Percentiles rank a stretch among this genome's conserved stretches.
phyloP scores from a whole-genome alignment of 2,888 invertebrate genomes.

The Mechanitis messenoides region DNA sequence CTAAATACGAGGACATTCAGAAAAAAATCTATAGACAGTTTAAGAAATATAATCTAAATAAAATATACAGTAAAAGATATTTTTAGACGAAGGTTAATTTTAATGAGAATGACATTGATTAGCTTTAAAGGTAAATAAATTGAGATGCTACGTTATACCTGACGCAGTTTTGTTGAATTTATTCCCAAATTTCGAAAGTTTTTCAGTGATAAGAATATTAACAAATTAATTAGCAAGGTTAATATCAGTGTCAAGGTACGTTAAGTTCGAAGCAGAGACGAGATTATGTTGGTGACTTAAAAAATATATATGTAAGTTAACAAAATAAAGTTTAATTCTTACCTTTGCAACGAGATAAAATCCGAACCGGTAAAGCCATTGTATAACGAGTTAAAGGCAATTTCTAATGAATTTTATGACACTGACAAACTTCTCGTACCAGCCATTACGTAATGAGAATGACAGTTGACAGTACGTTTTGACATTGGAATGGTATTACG shows the following conservation, averaged over 20 bases:
- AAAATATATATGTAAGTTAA: slow-evolving; percentile 15
- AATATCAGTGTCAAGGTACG: slow-evolving; percentile 30
- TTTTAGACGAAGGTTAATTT: slow-evolving; percentile 66
- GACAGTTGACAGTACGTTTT: neutral
- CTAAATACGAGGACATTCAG: neutral
- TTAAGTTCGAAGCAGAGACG: slow-evolving; percentile 22
- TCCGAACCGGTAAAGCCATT: slow-evolving; percentile 78
- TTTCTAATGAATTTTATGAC: slow-evolving; percentile 46
- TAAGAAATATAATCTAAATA: slow-evolving; percentile 17
- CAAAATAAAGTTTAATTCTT: slow-evolving; percentile 35
- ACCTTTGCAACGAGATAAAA: slow-evolving; percentile 78
- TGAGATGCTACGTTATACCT: neutral
- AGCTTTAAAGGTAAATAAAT: slow-evolving; percentile 3
- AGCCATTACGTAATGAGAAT: slow-evolving; percentile 55
- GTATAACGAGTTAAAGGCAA: slow-evolving; percentile 44
- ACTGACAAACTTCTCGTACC: slow-evolving; percentile 50
- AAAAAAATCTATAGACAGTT: slow-evolving; percentile 7
- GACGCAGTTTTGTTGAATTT: neutral
- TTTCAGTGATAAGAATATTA: slow-evolving; percentile 1
- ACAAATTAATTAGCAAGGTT: neutral
- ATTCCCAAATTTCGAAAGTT: neutral
- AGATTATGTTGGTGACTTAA: slow-evolving; percentile 5
- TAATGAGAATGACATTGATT: slow-evolving; percentile 53
- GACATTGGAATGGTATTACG: neutral
- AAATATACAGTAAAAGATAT: slow-evolving; percentile 41